Conservation (phyloP, 1,140 invertebrate species). For the Reticulitermes speratus region DNA sequence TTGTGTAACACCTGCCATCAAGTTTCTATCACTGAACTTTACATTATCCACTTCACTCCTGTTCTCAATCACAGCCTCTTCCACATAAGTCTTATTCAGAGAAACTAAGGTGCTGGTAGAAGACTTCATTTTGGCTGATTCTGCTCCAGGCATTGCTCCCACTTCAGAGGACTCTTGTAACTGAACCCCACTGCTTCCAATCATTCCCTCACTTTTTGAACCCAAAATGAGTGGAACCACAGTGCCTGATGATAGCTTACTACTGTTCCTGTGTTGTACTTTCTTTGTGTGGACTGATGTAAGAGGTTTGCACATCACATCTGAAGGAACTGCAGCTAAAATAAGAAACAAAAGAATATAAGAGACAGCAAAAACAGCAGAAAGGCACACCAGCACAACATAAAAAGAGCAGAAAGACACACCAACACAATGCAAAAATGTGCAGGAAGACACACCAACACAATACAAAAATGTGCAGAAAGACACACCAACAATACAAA, state of each 20-base stretch:
- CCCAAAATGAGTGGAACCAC: not conserved
- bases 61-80: not conserved
- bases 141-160: too few relatives aligned
- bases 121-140: too few relatives aligned
- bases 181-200: not conserved
- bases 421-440: too few relatives aligned
- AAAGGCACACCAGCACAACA: not conserved
- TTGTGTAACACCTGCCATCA: not conserved
- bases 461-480: too few relatives aligned
- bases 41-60: not conserved
- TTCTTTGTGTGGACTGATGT: not conserved
- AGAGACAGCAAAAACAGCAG: not conserved
- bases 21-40: not conserved
- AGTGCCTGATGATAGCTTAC: not conserved
- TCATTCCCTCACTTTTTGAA: too few relatives aligned
- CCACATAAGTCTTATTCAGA: not conserved
- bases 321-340: not conserved
- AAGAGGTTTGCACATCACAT: not conserved
- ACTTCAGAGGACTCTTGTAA: not conserved
- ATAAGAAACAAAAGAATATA: not conserved
- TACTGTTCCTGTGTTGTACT: not conserved
- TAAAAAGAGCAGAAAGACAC: too few relatives aligned
- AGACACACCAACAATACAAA: too few relatives aligned
- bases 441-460: too few relatives aligned
- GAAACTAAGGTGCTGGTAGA: too few relatives aligned